phyloP scores from a whole-genome alignment of 92 coral and sea anemone genomes.

The Plumapathes pennacea region DNA sequence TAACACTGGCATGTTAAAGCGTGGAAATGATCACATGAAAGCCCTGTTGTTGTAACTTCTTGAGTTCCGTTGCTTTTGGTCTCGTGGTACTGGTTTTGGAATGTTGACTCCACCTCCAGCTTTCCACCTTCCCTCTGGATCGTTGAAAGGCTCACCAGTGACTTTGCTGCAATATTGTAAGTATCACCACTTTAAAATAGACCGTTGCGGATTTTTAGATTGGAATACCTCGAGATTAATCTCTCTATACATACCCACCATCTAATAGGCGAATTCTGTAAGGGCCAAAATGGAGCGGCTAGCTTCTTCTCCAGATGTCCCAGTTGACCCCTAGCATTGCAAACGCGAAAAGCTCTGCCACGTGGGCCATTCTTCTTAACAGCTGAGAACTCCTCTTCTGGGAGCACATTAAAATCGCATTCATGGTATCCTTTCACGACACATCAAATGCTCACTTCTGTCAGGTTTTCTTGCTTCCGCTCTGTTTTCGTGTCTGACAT shows the following conservation, averaged over 20 bases:
- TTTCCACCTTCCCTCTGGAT: constrained; percentile 31
- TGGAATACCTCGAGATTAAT: too few species aligned
- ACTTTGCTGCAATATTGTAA: constrained; percentile 20
- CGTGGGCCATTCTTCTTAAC: constrained; percentile 17
- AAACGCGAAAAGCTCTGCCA: constrained; percentile 27
- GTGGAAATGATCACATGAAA: too few species aligned
- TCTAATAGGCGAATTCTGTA: constrained; percentile 7
- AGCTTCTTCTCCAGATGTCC: constrained; percentile 24
- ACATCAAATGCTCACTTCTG: too few species aligned
- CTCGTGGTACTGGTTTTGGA: constrained; percentile 23
- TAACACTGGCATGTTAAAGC: too few species aligned
- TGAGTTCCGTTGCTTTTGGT: too few species aligned
- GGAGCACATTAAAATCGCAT: constrained; percentile 16
- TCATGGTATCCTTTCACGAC: constrained; percentile 12
- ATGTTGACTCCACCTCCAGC: constrained; percentile 15
- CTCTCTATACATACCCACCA: too few species aligned
- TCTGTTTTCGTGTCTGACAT: too few species aligned
- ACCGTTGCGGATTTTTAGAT: too few species aligned
- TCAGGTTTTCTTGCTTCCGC: too few species aligned
- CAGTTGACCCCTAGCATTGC: constrained; percentile 28
- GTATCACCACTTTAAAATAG: too few species aligned
- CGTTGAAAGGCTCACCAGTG: constrained; percentile 39
- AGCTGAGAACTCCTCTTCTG: constrained; percentile 21
- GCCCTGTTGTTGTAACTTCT: too few species aligned
- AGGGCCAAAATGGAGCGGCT: constrained; percentile 24